Evolutionary conservation across 2,888 invertebrate genomes (phyloP).

Genomic region (Leptinotarsa peninsularis): DNA sequence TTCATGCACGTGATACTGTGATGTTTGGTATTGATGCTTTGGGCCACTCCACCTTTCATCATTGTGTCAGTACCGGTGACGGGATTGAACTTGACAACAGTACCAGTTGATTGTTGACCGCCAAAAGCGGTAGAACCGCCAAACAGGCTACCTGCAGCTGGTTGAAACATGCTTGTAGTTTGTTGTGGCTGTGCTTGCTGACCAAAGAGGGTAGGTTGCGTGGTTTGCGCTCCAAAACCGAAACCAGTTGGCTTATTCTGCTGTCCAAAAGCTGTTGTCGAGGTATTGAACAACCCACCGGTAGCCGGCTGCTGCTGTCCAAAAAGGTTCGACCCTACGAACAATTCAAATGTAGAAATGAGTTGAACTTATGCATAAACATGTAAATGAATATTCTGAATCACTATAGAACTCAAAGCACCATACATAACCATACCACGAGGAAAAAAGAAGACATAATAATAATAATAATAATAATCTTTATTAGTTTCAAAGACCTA

Average conservation of each 20-base stretch:
- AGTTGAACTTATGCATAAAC: too few relatives aligned
- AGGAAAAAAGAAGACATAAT: too few relatives aligned
- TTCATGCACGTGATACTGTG: slow-evolving; percentile 99
- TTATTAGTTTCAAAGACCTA: too few relatives aligned
- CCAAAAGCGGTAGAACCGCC: slow-evolving; percentile 66
- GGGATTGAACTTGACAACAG: slow-evolving; percentile 87
- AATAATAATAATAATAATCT: too few relatives aligned
- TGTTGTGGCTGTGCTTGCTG: slow-evolving; percentile 60
- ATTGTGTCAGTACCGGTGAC: slow-evolving; percentile 91
- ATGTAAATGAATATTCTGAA: too few relatives aligned
- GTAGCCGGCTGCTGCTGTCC: slow-evolving; percentile 67
- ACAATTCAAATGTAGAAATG: not conserved
- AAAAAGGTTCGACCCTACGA: slow-evolving; percentile 59
- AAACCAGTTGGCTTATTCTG: slow-evolving; percentile 71
- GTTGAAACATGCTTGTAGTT: slow-evolving; percentile 61
- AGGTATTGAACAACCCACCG: slow-evolving; percentile 74
- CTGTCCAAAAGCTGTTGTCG: slow-evolving; percentile 69
- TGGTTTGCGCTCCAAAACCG: slow-evolving; percentile 67
- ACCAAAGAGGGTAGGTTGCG: slow-evolving; percentile 68
- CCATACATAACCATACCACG: too few relatives aligned
- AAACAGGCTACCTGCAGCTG: slow-evolving; percentile 63
- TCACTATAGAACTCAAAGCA: too few relatives aligned
- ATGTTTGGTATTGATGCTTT: slow-evolving; percentile 91
- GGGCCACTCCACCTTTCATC: slow-evolving; percentile 86
- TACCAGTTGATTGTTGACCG: slow-evolving; percentile 69